These are phyloP conservation scores for Anoplius nigerrimus DNA, from an alignment of 2,888 invertebrate genomes.

Conservation along the genomic window DNA sequence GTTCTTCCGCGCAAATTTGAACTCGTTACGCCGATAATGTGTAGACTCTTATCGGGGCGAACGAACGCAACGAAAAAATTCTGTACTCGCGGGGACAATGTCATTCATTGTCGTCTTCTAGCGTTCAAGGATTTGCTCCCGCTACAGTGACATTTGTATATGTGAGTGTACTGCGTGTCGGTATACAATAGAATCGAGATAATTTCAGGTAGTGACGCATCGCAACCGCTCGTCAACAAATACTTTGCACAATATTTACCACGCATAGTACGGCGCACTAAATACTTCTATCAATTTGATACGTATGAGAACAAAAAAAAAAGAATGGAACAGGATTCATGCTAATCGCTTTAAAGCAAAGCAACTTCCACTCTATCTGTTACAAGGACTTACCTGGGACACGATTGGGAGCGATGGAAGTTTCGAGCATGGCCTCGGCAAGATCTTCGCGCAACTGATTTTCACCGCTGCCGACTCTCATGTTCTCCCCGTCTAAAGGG, in stretches of 20 bases:
- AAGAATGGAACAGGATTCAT: slow-evolving; percentile 19
- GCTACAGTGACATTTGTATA: neutral
- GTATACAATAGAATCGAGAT: neutral
- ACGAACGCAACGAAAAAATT: no score
- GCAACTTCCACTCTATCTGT: slow-evolving; percentile 22
- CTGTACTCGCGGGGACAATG: no score
- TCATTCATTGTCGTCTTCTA: no score
- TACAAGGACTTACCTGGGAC: slow-evolving; percentile 71
- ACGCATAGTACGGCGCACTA: no score
- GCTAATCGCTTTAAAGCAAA: slow-evolving; percentile 36
- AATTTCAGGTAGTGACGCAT: neutral
- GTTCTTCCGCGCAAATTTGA: no score
- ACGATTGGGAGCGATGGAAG: slow-evolving; percentile 77
- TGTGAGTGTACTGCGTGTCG: slow-evolving; percentile 2
- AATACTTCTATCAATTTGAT: no score
- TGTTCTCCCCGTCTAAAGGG: slow-evolving; percentile 67
- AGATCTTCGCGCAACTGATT: slow-evolving; percentile 90
- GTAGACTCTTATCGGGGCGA: no score
- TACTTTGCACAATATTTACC: no score
- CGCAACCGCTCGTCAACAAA: neutral
- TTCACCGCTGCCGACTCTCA: slow-evolving; percentile 79
- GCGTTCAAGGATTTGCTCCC: no score
- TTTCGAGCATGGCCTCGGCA: slow-evolving; percentile 96
- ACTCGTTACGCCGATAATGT: no score
- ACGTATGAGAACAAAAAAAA: neutral